These are phyloP conservation scores for Squalus acanthias DNA, from an alignment of 2,797 vertebrate species.

Conservation along the genomic window DNA sequence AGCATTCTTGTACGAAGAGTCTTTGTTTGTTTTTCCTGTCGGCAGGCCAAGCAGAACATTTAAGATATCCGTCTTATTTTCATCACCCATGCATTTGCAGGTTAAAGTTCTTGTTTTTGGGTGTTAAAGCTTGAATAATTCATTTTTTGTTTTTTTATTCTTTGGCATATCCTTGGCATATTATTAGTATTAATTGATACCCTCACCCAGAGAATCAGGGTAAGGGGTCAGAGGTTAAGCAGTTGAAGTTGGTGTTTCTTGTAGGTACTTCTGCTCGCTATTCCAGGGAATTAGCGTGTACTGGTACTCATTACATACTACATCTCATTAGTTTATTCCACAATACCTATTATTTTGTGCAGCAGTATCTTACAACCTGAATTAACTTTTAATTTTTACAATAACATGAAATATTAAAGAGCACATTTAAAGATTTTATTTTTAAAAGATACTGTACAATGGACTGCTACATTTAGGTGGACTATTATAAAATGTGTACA, in stretches of 20 bases:
- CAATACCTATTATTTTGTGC: constrained; percentile 8
- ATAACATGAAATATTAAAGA: background rate
- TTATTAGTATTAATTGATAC: constrained; percentile 23
- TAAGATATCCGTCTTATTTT: constrained; percentile 52
- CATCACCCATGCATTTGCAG: constrained; percentile 45
- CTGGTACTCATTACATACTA: too few relatives aligned
- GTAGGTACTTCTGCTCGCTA: background rate
- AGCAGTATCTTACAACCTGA: background rate
- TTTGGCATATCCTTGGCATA: constrained; percentile 47
- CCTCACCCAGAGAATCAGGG: constrained; percentile 50
- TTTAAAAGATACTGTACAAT: background rate
- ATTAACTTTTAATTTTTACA: background rate
- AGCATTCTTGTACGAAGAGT: constrained; percentile 44
- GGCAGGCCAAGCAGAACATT: constrained; percentile 46
- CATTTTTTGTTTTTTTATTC: constrained; percentile 49
- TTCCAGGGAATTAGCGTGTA: background rate
- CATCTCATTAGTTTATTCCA: background rate
- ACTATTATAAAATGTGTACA: background rate
- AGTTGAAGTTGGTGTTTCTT: constrained; percentile 44
- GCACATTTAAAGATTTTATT: background rate
- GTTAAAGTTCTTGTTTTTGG: constrained; percentile 51
- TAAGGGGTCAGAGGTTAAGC: constrained; percentile 46
- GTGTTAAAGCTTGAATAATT: constrained; percentile 51
- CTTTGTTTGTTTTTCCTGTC: constrained; percentile 52
- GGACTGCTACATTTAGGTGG: background rate